Evolutionary conservation across 2,113 vertebrate species (phyloP).

Genomic region (Hippocampus guttulatus): DNA sequence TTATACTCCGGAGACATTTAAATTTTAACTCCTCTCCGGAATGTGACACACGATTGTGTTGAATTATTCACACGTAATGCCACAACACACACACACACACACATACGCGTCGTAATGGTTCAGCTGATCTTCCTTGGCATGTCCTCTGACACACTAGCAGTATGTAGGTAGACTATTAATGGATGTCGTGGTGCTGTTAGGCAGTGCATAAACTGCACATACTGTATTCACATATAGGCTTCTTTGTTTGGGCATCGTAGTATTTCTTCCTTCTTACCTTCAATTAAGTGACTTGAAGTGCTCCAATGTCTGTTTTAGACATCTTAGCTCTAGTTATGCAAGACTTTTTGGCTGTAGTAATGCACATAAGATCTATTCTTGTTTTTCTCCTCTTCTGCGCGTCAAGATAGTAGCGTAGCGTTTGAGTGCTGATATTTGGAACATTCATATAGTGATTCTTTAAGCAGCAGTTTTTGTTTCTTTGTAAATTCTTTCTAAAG

Average conservation of each 20-base stretch:
- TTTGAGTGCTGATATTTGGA: conserved; percentile 54
- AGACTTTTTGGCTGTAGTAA: conserved; percentile 61
- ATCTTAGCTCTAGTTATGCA: conserved; percentile 62
- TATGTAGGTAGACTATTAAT: conserved; percentile 63
- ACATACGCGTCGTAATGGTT: conserved; percentile 25
- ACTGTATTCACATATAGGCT: conserved; percentile 49
- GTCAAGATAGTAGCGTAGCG: conserved; percentile 39
- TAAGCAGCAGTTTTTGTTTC: conserved; percentile 10
- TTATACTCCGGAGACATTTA: conserved; percentile 51
- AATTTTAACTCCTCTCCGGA: conserved; percentile 48
- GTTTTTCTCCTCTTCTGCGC: conserved; percentile 35
- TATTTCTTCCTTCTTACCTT: conserved; percentile 39
- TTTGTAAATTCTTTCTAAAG: conserved; percentile 36
- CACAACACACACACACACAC: conserved; percentile 39
- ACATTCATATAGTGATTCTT: conserved; percentile 63
- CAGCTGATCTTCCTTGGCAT: conserved; percentile 62
- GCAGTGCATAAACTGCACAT: conserved; percentile 64
- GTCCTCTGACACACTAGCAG: conserved; percentile 62
- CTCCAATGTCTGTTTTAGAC: conserved; percentile 52
- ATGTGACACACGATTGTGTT: conserved; percentile 49
- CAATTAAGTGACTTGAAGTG: conserved; percentile 62
- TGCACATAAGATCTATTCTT: conserved; percentile 44
- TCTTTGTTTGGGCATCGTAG: conserved; percentile 55
- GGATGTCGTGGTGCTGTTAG: conserved; percentile 70
- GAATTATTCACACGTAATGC: conserved; percentile 52